Base-by-base conservation (phyloP, 2,113 vertebrate genomes). In the Acrocephalus kingi region DNA sequence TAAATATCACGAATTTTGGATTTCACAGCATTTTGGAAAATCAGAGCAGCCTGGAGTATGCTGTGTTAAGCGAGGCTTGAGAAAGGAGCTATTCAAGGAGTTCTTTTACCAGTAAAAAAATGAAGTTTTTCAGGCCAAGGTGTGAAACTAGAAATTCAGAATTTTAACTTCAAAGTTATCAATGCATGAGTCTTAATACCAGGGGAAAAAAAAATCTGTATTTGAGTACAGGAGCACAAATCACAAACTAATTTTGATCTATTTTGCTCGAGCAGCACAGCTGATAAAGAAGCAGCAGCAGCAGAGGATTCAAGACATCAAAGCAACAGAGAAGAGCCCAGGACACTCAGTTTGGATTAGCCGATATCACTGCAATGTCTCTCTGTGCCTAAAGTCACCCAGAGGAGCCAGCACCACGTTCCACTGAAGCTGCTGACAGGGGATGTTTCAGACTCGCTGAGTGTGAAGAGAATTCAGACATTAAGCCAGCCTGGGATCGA, bases 391-490 rank as follows among this genome's bases (percentile, higher is more conserved):
- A 0, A 71, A 88, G 67, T 6, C 46, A 41, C 16, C 21, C 68
- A 22, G 31, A 27, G 75, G 10, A 39, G 64, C 4, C 30, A 75
- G 68, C 55, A 54, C 14, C 46, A 13, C 3, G 7, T 48, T 8
- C 8, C 4, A 10, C 0, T 5, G 15, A 23, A 66, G 7, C 15
- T n/a, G 63, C 67, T 83, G 75, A 41, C 71, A 28, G 19, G 4
- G 41, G 10, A 21, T 0, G 22, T 35, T 48, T 21, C 48, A 12
- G 41, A 49, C 19, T n/a, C 1, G 8, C 5, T 0, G 56, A 59
- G 13, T 9, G 54, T 6, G 56, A 56, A 21, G 45, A 13, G 49
- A 56, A 46, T 13, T 33, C 31, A 66, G 87, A 14, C 54, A 18
- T 25, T 4, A 68, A 25, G 9, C 67, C 62, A 25, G 39, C 19